phyloP scores from a whole-genome alignment of 2,797 vertebrate species.

The Momotus momota region DNA sequence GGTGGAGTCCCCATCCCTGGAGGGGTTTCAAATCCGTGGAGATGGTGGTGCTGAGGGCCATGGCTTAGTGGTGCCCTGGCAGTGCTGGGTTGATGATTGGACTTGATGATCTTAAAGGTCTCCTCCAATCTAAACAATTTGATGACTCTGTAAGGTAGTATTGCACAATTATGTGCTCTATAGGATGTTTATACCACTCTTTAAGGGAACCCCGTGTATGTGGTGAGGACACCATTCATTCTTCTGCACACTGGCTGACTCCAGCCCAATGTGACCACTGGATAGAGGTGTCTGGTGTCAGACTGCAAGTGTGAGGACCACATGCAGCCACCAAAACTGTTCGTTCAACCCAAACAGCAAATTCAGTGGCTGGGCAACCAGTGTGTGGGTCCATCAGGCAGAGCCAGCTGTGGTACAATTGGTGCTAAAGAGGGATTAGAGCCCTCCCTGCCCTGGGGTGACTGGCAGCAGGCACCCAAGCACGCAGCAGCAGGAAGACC shows the following conservation, averaged over 20 bases:
- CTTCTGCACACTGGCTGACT: neutral
- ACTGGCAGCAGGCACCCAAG: neutral
- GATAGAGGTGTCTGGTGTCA: neutral
- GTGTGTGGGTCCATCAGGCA: neutral
- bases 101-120: too few relatives aligned
- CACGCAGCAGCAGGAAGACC: neutral
- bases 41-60: neutral
- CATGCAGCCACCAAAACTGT: neutral
- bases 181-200: constrained; percentile 35
- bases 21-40: neutral
- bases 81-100: too few relatives aligned
- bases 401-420: neutral
- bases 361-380: neutral
- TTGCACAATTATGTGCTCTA: constrained; percentile 53
- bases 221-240: neutral
- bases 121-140: neutral
- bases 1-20: neutral
- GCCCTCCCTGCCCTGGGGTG: neutral
- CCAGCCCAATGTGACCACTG: neutral
- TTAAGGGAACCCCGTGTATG: neutral
- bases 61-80: too few relatives aligned
- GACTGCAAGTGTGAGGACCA: neutral
- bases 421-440: neutral
- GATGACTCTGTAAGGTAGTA: neutral
- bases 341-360: rapidly evolving